These are phyloP conservation scores for Gallinago nigripennis DNA, from an alignment of 2,797 vertebrate species.

Conservation along the genomic window DNA sequence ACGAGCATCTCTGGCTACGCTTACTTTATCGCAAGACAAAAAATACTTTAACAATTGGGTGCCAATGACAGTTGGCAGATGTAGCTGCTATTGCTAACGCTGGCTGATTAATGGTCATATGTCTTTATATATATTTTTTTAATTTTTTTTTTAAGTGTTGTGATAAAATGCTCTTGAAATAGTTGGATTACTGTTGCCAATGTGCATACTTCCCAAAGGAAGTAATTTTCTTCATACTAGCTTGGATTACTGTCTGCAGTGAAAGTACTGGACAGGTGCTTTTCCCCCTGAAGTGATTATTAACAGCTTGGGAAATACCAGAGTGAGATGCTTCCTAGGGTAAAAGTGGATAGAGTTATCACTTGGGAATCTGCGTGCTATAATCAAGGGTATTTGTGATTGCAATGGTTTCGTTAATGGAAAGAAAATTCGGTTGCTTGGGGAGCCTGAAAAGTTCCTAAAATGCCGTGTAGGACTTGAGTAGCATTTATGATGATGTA, in stretches of 20 bases:
- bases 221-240: not conserved
- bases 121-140: not conserved
- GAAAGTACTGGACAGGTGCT: not conserved
- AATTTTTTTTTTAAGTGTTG: not conserved
- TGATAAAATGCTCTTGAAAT: not conserved
- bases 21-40: rapidly evolving
- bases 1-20: not conserved
- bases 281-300: not conserved
- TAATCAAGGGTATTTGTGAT: not conserved
- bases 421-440: not conserved
- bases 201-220: not conserved
- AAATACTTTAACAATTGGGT: not conserved
- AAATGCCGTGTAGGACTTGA: not conserved
- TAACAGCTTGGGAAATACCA: not conserved
- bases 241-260: not conserved
- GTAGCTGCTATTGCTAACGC: not conserved
- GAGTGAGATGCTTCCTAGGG: not conserved
- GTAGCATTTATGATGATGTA: not conserved
- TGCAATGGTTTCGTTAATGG: not conserved
- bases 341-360: not conserved
- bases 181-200: not conserved
- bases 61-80: not conserved
- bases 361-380: rapidly evolving
- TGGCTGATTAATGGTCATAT: not conserved
- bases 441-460: not conserved